These are phyloP conservation scores for Macrotrachela quadricornifera DNA, from an alignment of 1,140 invertebrate genomes.

Conservation along the genomic window DNA sequence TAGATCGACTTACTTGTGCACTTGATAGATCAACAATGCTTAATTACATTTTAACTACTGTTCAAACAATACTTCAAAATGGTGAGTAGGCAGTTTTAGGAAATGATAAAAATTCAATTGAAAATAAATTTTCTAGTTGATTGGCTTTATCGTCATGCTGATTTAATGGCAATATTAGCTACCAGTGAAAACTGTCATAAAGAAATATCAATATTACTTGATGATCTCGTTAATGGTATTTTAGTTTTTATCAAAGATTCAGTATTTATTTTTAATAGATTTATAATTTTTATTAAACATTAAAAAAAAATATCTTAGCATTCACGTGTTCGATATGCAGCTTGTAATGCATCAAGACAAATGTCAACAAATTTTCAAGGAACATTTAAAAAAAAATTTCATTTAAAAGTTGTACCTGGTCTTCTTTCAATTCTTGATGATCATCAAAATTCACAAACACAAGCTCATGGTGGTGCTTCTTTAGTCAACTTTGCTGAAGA, in stretches of 20 bases:
- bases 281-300: constrained; percentile 7
- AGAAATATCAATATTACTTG: constrained; percentile 80
- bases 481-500: constrained; percentile 97
- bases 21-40: constrained; percentile 11
- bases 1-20: constrained; percentile 74
- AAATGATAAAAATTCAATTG: too few species aligned
- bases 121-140: too few species aligned
- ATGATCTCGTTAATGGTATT: constrained; percentile 61
- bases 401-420: constrained; percentile 71
- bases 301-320: constrained; percentile 34
- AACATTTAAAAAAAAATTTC: constrained; percentile 87
- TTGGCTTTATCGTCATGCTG: constrained; percentile 56
- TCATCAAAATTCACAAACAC: constrained; percentile 69
- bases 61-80: neutral
- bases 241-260: constrained; percentile 65
- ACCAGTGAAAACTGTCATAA: constrained; percentile 93
- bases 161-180: constrained; percentile 88
- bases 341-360: constrained; percentile 96
- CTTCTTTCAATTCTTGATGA: constrained; percentile 73
- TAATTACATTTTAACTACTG: neutral
- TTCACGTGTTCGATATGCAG: constrained; percentile 76
- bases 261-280: constrained; percentile 24
- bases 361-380: constrained; percentile 97
- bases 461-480: constrained; percentile 57
- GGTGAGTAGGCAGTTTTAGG: too few species aligned